A percentile compares a stretch with the other conserved stretches of the same genome.
Conservation (phyloP, 2,113 vertebrate genomes). For the Platichthys stellatus region DNA sequence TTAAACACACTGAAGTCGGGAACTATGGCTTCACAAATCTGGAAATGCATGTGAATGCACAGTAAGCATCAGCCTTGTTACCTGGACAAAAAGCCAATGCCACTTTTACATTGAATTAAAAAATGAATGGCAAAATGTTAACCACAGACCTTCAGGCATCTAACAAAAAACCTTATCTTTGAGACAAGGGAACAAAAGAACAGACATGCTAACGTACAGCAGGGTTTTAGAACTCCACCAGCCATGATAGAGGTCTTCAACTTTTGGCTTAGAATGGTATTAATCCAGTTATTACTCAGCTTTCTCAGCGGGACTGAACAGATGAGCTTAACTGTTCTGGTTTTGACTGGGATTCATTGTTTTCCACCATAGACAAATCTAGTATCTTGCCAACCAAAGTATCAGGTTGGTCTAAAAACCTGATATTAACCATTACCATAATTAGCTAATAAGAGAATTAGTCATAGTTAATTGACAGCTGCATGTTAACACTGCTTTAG, state of each 20-base stretch:
- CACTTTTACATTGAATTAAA: background rate
- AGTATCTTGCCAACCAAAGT: too few relatives aligned
- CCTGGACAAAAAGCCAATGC: background rate
- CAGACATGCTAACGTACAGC: too few relatives aligned
- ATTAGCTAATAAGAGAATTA: background rate
- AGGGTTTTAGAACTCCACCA: too few relatives aligned
- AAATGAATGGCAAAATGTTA: background rate
- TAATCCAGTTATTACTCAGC: background rate
- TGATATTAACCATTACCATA: background rate
- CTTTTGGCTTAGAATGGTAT: background rate
- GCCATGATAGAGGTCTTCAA: background rate
- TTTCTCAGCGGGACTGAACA: background rate
- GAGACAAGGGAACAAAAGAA: too few relatives aligned
- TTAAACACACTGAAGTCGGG: too few relatives aligned
- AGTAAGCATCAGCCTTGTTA: background rate
- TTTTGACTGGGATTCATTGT: too few relatives aligned
- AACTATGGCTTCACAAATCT: too few relatives aligned
- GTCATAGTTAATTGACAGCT: background rate
- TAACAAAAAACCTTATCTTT: background rate
- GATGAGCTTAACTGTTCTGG: too few relatives aligned
- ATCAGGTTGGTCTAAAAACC: background rate
- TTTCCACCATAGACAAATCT: background rate
- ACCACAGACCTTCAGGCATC: background rate
- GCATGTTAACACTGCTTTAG: constrained; percentile 9
- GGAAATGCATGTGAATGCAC: too few relatives aligned